Conservation (phyloP, 2,888 invertebrate genomes). For the Drosophila mulleri region DNA sequence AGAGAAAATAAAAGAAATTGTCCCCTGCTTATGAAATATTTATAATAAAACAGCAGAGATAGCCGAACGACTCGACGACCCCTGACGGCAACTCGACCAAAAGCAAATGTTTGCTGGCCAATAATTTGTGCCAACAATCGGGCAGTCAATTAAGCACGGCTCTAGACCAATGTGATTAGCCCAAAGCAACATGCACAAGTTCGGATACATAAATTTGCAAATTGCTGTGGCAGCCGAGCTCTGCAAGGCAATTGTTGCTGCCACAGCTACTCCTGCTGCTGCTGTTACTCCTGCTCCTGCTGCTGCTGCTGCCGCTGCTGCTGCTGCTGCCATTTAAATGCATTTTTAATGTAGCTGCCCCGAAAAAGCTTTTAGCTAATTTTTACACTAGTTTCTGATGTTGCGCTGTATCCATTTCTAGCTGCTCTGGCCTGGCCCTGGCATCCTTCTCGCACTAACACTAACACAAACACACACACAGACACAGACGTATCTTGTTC, state of each 20-base stretch:
- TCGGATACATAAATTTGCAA: slow-evolving; percentile 60
- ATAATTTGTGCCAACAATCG: slow-evolving; percentile 56
- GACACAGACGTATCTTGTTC: slow-evolving; percentile 14
- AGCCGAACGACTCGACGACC: slow-evolving; percentile 8
- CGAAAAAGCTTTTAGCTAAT: slow-evolving; percentile 83
- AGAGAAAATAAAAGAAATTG: slow-evolving; percentile 24
- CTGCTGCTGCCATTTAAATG: slow-evolving; percentile 71
- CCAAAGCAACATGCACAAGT: slow-evolving; percentile 39
- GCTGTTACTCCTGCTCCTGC: background rate
- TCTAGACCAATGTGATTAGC: slow-evolving; percentile 68
- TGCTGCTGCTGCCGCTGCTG: slow-evolving; percentile 3
- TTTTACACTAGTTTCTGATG: slow-evolving; percentile 68
- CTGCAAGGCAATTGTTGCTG: slow-evolving; percentile 56
- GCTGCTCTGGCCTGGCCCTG: slow-evolving; percentile 58
- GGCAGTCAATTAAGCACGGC: slow-evolving; percentile 67
- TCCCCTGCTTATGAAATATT: slow-evolving; percentile 71
- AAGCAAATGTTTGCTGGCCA: slow-evolving; percentile 56
- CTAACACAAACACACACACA: slow-evolving; percentile 26
- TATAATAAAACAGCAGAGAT: slow-evolving; percentile 52
- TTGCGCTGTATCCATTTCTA: slow-evolving; percentile 24
- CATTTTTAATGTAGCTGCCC: slow-evolving; percentile 77
- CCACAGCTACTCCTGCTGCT: background rate
- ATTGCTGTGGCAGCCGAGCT: slow-evolving; percentile 25
- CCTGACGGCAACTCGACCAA: slow-evolving; percentile 11
- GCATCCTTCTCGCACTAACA: slow-evolving; percentile 65